Conservation (phyloP, 2,113 vertebrate genomes). For the Parotia lawesii region DNA sequence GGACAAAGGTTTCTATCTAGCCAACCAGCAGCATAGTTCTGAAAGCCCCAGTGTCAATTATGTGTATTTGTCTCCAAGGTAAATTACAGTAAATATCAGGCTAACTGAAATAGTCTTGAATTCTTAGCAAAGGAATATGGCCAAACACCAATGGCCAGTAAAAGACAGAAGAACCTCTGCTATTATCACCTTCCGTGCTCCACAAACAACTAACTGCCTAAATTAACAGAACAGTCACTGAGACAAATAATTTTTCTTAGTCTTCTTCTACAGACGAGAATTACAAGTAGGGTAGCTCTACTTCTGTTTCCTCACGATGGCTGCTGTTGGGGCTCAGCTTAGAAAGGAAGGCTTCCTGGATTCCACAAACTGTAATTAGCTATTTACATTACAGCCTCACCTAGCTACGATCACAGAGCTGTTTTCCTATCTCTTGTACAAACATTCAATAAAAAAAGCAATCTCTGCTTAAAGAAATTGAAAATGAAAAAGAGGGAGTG, state of each 20-base stretch:
- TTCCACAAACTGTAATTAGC: not conserved
- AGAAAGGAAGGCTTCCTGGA: not conserved
- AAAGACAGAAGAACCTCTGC: not conserved
- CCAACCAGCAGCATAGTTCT: not conserved
- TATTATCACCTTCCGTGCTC: not conserved
- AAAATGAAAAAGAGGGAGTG: not conserved
- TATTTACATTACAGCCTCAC: not conserved
- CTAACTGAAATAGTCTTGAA: not conserved
- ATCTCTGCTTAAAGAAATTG: not conserved
- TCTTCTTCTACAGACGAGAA: not conserved
- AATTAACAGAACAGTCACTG: not conserved
- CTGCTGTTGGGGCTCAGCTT: not conserved
- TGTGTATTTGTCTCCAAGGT: not conserved
- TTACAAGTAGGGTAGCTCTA: not conserved
- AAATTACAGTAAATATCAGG: not conserved
- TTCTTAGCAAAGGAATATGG: not conserved
- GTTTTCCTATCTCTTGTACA: not conserved
- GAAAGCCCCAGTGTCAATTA: not conserved
- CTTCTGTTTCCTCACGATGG: not conserved
- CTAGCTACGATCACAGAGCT: not conserved
- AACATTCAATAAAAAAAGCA: not conserved
- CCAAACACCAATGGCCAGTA: not conserved
- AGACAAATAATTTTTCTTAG: not conserved
- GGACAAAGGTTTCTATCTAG: not conserved
- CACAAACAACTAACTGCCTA: not conserved